These are phyloP conservation scores for Upupa epops DNA, from an alignment of 2,113 vertebrate genomes.

Conservation along the genomic window DNA sequence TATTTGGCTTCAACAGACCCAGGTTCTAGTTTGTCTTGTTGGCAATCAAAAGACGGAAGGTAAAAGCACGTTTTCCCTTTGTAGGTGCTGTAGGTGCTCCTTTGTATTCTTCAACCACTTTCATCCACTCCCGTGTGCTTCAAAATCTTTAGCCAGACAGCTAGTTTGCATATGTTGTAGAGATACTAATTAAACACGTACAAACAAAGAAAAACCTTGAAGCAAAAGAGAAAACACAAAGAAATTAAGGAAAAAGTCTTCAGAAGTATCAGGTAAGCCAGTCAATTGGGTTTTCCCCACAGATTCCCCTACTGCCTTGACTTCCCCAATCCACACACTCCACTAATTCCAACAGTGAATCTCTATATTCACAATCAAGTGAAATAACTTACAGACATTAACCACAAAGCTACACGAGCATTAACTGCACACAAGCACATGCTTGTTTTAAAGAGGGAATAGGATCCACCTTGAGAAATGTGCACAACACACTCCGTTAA, in stretches of 20 bases:
- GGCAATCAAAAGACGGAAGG: slow-evolving; percentile 34
- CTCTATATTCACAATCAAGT: neutral
- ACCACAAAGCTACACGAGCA: neutral
- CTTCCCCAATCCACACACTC: slow-evolving; percentile 63
- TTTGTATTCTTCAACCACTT: slow-evolving; percentile 60
- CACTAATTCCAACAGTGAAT: slow-evolving; percentile 38
- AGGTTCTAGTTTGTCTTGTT: neutral
- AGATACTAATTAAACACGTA: slow-evolving; percentile 69
- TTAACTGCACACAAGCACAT: slow-evolving; percentile 31
- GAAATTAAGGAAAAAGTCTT: slow-evolving; percentile 65
- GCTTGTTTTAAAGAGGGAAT: slow-evolving; percentile 8
- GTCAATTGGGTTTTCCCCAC: slow-evolving; percentile 57
- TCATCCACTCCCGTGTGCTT: slow-evolving; percentile 57
- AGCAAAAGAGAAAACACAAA: slow-evolving; percentile 59
- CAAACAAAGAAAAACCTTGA: slow-evolving; percentile 67
- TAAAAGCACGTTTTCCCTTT: slow-evolving; percentile 51
- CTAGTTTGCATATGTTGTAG: slow-evolving; percentile 66
- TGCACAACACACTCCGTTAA: neutral
- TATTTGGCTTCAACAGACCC: neutral
- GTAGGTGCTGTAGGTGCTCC: slow-evolving; percentile 25
- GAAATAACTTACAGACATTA: neutral
- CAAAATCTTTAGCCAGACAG: slow-evolving; percentile 53
- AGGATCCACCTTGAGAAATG: slow-evolving; percentile 12
- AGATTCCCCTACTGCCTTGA: slow-evolving; percentile 56
- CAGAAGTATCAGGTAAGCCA: slow-evolving; percentile 40